phyloP scores from a whole-genome alignment of 2,888 invertebrate species.

The Drosophila rubida region DNA sequence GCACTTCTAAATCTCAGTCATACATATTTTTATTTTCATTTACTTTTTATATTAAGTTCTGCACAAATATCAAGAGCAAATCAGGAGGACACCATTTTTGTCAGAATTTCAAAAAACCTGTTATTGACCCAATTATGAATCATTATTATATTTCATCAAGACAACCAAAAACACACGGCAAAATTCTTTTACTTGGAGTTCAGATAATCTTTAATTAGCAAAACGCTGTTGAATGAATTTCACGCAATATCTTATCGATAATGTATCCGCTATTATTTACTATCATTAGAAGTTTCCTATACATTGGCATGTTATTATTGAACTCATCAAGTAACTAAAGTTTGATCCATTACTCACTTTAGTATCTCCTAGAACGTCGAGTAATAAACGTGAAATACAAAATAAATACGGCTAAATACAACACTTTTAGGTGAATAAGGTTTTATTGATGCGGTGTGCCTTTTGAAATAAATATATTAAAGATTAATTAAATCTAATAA shows the following conservation, averaged over 20 bases:
- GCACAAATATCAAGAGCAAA: too few relatives aligned
- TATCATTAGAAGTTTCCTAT: background rate
- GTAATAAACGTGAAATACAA: background rate
- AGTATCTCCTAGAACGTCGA: background rate
- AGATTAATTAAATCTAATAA: background rate
- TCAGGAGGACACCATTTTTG: too few relatives aligned
- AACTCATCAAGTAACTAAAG: background rate
- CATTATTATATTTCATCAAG: background rate
- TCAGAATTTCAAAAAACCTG: too few relatives aligned
- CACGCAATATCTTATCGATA: slow-evolving; percentile 13
- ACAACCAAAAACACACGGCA: background rate
- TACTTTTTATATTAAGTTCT: too few relatives aligned
- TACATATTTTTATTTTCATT: too few relatives aligned
- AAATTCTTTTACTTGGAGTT: background rate
- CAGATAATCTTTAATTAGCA: slow-evolving; percentile 14
- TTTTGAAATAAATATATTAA: background rate
- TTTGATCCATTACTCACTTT: slow-evolving; percentile 4
- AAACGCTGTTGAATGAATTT: background rate
- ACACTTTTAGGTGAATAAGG: too few relatives aligned
- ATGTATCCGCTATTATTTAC: slow-evolving; percentile 9
- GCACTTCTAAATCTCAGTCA: too few relatives aligned
- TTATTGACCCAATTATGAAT: background rate
- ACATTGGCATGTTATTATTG: background rate
- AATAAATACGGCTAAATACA: background rate
- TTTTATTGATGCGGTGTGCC: too few relatives aligned